Evolutionary conservation across 2,888 invertebrate genomes (phyloP).

Genomic region (Xestoiulus laeticollis): DNA sequence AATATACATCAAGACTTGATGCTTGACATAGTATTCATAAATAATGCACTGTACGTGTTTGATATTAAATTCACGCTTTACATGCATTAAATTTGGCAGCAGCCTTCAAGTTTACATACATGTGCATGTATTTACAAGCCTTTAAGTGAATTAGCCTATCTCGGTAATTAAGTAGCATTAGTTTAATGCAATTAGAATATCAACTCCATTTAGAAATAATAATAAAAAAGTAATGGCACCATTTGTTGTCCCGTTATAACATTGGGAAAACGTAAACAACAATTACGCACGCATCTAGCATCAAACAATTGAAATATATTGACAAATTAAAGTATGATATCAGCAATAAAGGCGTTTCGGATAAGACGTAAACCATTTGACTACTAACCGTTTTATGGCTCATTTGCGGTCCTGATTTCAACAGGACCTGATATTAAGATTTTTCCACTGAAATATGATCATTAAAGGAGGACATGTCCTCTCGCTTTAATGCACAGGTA

Average conservation of each 20-base stretch:
- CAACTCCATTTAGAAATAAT: background rate
- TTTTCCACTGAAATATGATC: slow-evolving; percentile 6
- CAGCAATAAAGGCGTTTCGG: slow-evolving; percentile 10
- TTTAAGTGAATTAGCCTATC: background rate
- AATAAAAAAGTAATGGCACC: background rate
- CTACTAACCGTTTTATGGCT: background rate
- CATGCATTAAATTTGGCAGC: background rate
- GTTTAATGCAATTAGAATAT: background rate
- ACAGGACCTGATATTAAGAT: background rate
- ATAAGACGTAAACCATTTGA: background rate
- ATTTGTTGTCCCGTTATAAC: background rate
- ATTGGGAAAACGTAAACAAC: background rate
- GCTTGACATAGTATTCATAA: too few species aligned
- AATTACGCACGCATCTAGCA: background rate
- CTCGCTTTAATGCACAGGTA: background rate
- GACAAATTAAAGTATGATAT: slow-evolving; percentile 2
- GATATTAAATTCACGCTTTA: background rate
- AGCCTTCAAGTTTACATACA: background rate
- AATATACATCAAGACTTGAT: too few species aligned
- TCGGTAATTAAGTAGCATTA: background rate
- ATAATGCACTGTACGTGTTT: background rate
- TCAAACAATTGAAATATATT: background rate
- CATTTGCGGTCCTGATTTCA: slow-evolving; percentile 14
- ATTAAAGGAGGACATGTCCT: slow-evolving; percentile 13
- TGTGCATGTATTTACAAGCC: background rate